A percentile compares a stretch with the other conserved stretches of the same genome.
Evolutionary conservation across 2,888 invertebrate genomes (phyloP).

Genomic region (Geophilus truncorum): DNA sequence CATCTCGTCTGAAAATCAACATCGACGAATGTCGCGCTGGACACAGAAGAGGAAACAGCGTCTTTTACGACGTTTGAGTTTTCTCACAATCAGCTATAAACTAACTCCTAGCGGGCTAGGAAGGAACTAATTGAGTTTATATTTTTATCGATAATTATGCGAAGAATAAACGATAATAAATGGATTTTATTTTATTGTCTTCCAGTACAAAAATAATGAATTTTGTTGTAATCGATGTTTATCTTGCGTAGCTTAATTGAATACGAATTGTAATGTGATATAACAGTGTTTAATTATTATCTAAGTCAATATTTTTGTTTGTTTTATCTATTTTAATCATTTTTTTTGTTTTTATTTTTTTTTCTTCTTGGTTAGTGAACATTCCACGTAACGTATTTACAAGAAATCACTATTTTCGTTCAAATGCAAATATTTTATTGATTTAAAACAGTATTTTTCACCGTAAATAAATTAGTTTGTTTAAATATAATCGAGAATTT

Average conservation of each 20-base stretch:
- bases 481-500: neutral
- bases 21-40: slow-evolving; percentile 9
- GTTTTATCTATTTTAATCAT: too few relatives aligned
- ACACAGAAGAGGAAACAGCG: neutral
- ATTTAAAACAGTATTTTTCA: neutral
- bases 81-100: neutral
- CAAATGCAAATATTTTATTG: neutral
- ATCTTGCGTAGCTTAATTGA: too few relatives aligned
- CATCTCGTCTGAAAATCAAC: neutral
- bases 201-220: neutral
- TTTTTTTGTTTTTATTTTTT: too few relatives aligned
- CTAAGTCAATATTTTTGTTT: too few relatives aligned
- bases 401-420: too few relatives aligned
- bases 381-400: too few relatives aligned
- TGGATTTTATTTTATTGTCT: neutral
- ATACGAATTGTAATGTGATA: neutral
- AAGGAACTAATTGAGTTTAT: neutral
- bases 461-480: neutral
- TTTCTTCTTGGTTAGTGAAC: too few relatives aligned
- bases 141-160: neutral
- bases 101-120: neutral
- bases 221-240: neutral
- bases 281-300: too few relatives aligned
- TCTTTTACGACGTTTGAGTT: neutral
- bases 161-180: neutral